Evolutionary conservation across 2,113 vertebrate genomes (phyloP), one percentile per base, ranked within the genome.

Genomic region (Genyomyrus donnyi): DNA sequence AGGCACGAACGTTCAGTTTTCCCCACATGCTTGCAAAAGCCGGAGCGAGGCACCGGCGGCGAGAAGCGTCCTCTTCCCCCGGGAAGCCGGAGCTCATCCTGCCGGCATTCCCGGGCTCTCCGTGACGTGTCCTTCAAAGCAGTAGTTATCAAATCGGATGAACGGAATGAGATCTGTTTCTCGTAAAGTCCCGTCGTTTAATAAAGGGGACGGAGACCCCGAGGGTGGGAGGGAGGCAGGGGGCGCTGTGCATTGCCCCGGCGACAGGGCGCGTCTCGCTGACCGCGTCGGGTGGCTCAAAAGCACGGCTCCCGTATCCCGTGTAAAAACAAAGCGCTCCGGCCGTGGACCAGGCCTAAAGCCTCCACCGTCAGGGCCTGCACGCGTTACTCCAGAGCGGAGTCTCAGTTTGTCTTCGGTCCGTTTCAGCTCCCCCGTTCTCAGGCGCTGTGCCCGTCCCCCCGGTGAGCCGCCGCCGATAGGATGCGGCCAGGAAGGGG

Each of bases 1-100:
- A 95, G 95, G 95, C 95, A 96, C 95, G 90, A 93, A 93, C 88
- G 91, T 92, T 90, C 90, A 90, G 91, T 93, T 90, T 90, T 91
- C 84, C 83, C 45, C 94, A 89, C 94, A 94, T 95, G 95, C 95
- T 95, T 91, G 15, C 50, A 87, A 11, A 53, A 50, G 49, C 85
- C 85, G 13, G 49, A 70, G 83, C 31, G 24, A 85, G 35, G 35
- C 39, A 15, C 85, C 50, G 93, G 93, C 92, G 42, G 21, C 89
- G 66, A 45, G 89, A 58, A 70, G 3, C 86, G 48, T 85, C 70
- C 87, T 66, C 62, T 70, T 70, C 11, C 88, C 45, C 46, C 58
- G 21, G 52, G 89, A 89, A 42, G 85, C 66, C 85, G 42, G 88
- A 74, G 3, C 85, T 93, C 92, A 91, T 83, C 35, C 50, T 46